phyloP scores from a whole-genome alignment of 2,113 vertebrate genomes.

The Strigops habroptila region DNA sequence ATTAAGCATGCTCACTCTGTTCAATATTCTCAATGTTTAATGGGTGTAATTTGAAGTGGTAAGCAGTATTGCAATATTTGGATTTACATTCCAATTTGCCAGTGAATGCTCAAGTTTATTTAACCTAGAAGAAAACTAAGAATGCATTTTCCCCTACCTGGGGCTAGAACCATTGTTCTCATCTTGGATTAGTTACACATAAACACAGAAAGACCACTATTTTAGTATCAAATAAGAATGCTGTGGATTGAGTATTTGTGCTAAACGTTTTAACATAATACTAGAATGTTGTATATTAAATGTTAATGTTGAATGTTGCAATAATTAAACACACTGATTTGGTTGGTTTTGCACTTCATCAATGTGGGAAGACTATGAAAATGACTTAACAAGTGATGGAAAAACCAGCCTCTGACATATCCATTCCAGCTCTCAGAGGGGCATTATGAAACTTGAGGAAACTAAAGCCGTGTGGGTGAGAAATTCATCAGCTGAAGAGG shows the following conservation, averaged over 20 bases:
- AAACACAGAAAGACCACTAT: neutral
- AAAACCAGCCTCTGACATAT: neutral
- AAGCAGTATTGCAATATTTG: neutral
- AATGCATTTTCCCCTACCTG: neutral
- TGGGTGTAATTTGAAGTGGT: neutral
- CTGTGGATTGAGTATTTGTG: neutral
- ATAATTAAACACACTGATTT: neutral
- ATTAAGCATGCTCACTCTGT: neutral
- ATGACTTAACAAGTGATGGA: fast-evolving
- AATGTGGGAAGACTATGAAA: neutral
- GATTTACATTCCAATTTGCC: neutral
- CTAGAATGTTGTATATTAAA: neutral
- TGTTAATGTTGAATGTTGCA: neutral
- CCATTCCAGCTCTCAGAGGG: neutral
- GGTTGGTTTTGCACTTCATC: neutral
- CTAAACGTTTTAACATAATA: neutral
- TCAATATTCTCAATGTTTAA: neutral
- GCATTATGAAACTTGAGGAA: neutral
- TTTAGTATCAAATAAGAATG: neutral
- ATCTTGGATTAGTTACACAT: neutral
- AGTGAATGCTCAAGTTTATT: neutral
- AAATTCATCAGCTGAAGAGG: too few relatives aligned
- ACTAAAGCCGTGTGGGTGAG: neutral
- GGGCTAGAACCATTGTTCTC: neutral
- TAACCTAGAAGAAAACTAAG: neutral